Percentiles rank a stretch among this genome's conserved stretches.
phyloP scores from a whole-genome alignment of 30 jellyfish, hydroid and myxozoan genomes.

The Catostylus mosaicus region DNA sequence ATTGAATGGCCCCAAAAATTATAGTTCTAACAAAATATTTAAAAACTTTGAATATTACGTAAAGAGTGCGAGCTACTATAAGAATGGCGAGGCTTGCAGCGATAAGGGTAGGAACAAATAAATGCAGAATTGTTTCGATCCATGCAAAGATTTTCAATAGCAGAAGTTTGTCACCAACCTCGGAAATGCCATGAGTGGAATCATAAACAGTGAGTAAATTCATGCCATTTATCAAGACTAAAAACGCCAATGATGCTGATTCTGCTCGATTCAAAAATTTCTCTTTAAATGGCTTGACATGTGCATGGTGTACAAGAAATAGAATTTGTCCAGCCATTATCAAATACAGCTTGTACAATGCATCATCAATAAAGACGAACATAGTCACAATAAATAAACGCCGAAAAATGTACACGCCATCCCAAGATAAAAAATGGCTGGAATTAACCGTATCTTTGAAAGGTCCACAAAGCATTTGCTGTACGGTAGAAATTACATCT shows the following conservation, averaged over 20 bases:
- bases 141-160: neutral
- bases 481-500: neutral
- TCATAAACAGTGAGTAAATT: slow-evolving; percentile 6
- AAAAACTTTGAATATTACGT: neutral
- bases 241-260: slow-evolving; percentile 1
- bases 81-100: neutral
- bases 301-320: slow-evolving; percentile 8
- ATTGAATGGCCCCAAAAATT: no score
- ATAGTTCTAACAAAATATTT: no score
- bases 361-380: neutral
- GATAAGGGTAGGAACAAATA: neutral
- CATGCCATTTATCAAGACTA: neutral
- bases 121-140: neutral
- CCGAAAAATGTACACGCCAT: slow-evolving; percentile 13
- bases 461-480: neutral
- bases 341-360: neutral
- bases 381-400: neutral
- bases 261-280: neutral
- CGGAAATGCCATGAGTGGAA: neutral
- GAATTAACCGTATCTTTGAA: neutral
- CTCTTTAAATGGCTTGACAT: neutral
- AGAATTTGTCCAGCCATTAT: slow-evolving; percentile 5
- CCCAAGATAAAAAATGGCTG: slow-evolving; percentile 6
- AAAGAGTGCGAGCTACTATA: neutral
- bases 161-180: neutral